Percentiles rank a stretch among this genome's conserved stretches.
Evolutionary conservation across 2,888 invertebrate species (phyloP).

Genomic region (Cryptocheilus praepositus): DNA sequence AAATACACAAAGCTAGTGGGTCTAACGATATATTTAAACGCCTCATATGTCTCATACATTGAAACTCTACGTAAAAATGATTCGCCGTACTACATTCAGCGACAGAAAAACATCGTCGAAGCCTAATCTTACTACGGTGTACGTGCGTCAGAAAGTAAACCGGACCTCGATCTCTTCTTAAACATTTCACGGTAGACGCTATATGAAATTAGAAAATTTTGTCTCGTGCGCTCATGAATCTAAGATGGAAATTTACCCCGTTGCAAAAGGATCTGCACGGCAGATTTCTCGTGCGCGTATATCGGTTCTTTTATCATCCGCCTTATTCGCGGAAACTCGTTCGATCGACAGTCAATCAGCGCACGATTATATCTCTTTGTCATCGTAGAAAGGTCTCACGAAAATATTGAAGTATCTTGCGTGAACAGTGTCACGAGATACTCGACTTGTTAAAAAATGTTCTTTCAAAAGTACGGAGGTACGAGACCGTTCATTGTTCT

Average conservation of each 20-base stretch:
- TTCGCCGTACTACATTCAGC: conserved; percentile 10
- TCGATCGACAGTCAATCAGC: background rate
- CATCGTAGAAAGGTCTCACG: conserved; percentile 23
- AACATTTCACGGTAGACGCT: conserved; percentile 5
- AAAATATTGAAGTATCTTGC: conserved; percentile 9
- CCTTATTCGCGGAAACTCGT: no score
- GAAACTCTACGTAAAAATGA: conserved; percentile 29
- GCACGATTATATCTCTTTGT: background rate
- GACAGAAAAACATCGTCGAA: background rate
- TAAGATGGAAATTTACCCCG: no score
- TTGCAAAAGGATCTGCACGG: no score
- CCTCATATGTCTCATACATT: conserved; percentile 16
- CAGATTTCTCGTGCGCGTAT: no score
- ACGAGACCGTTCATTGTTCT: no score
- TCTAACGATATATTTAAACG: conserved; percentile 31
- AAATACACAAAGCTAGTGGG: conserved; percentile 42
- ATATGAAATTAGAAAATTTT: conserved; percentile 33
- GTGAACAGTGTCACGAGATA: no score
- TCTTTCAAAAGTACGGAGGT: no score
- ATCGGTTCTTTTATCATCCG: no score
- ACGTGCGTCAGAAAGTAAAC: background rate
- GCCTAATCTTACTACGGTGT: background rate
- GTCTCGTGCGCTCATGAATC: background rate
- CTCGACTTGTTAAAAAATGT: no score
- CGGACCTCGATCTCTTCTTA: conserved; percentile 5